Conservation (phyloP, 1,140 invertebrate species). For the Batillaria attramentaria region DNA sequence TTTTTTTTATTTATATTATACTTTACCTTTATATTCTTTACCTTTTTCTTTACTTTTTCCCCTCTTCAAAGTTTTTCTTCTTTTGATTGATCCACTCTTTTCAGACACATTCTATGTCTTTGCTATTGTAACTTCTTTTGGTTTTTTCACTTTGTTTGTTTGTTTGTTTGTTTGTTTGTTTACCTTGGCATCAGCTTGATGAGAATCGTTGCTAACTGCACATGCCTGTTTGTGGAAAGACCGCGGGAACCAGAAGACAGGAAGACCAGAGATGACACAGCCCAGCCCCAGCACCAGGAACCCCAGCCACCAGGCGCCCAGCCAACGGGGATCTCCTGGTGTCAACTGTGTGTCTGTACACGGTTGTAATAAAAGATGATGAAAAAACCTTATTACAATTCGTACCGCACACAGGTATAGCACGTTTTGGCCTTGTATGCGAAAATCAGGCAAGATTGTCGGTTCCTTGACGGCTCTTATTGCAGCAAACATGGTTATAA, state of each 20-base stretch:
- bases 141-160: neutral
- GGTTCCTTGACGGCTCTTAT: too few relatives aligned
- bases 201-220: neutral
- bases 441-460: too few relatives aligned
- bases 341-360: constrained; percentile 47
- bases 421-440: too few relatives aligned
- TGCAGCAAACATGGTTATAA: too few relatives aligned
- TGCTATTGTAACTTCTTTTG: neutral
- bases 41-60: too few relatives aligned
- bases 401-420: neutral
- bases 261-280: constrained; percentile 85
- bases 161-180: neutral
- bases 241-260: constrained; percentile 87
- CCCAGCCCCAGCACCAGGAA: constrained; percentile 87
- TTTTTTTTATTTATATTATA: too few relatives aligned
- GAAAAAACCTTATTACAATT: neutral
- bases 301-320: constrained; percentile 96
- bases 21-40: too few relatives aligned
- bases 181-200: neutral
- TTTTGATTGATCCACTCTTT: neutral
- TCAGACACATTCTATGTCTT: neutral
- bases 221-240: constrained; percentile 61
- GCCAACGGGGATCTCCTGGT: constrained; percentile 75
- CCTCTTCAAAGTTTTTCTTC: too few relatives aligned
- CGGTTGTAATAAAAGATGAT: neutral